These are phyloP conservation scores for Atrichornis clamosus DNA, from an alignment of 2,113 vertebrate species.

Conservation along the genomic window DNA sequence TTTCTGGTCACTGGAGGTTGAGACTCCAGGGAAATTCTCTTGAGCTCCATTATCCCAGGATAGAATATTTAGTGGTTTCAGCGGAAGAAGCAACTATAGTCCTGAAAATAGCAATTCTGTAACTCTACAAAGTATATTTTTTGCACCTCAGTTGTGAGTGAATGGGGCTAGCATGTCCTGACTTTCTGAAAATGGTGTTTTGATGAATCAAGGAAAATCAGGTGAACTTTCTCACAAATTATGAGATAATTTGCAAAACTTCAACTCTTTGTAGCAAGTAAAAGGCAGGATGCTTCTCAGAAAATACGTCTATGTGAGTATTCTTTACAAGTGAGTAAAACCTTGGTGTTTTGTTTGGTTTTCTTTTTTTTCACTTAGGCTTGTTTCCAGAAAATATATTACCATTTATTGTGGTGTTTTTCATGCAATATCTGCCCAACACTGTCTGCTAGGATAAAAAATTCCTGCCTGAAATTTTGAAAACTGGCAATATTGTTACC, in stretches of 20 bases:
- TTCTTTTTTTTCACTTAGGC: rapidly evolving
- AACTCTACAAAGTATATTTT: neutral
- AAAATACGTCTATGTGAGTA: neutral
- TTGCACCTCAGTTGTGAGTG: neutral
- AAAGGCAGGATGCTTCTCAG: neutral
- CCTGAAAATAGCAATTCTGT: neutral
- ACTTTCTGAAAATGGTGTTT: neutral
- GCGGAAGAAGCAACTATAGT: neutral
- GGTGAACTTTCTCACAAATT: neutral
- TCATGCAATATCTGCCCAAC: neutral
- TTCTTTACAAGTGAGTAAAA: neutral
- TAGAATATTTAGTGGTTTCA: neutral
- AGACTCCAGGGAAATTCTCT: neutral
- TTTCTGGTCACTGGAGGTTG: neutral
- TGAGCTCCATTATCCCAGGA: neutral
- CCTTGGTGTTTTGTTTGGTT: rapidly evolving
- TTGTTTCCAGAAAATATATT: neutral
- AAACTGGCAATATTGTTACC: neutral
- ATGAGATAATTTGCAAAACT: neutral
- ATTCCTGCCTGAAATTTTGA: neutral
- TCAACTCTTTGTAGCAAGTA: neutral
- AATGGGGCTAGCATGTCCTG: neutral
- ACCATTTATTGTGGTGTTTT: neutral
- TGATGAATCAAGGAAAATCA: neutral
- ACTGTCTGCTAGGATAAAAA: neutral